Conservation (phyloP, 2,888 invertebrate genomes). For the Coelogynopora nodosa region DNA sequence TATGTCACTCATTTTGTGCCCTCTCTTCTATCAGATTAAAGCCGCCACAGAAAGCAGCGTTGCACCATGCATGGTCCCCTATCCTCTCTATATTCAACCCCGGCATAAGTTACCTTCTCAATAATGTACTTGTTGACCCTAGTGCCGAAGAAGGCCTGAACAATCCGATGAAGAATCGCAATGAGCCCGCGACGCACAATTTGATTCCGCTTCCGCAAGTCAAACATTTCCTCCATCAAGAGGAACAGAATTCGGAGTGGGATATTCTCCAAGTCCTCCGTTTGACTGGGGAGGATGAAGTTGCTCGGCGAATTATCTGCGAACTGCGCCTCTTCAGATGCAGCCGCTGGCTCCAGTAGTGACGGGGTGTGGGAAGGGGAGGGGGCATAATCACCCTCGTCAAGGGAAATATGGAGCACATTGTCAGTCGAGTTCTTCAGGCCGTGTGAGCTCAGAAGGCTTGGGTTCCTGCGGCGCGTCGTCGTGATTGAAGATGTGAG, state of each 20-base stretch:
- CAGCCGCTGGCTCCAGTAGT: background rate
- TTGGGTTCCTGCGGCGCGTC: background rate
- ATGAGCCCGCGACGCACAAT: constrained; percentile 76
- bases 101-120: constrained; percentile 37
- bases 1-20: no score
- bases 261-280: constrained; percentile 67
- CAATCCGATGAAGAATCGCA: constrained; percentile 72
- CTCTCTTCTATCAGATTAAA: no score
- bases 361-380: background rate
- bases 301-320: background rate
- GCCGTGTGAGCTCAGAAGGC: background rate
- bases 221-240: constrained; percentile 79
- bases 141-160: constrained; percentile 76
- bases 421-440: background rate
- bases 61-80: no score
- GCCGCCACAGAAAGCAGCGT: no score
- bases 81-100: no score
- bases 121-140: constrained; percentile 68
- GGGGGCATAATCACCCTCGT: background rate
- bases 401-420: background rate
- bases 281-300: background rate
- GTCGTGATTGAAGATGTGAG: background rate
- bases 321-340: background rate
- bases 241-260: constrained; percentile 75
- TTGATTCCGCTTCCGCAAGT: constrained; percentile 74